Percentiles rank a stretch among this genome's conserved stretches.
Conservation (phyloP, 1,140 invertebrate genomes). For the Drosophila melanica region DNA sequence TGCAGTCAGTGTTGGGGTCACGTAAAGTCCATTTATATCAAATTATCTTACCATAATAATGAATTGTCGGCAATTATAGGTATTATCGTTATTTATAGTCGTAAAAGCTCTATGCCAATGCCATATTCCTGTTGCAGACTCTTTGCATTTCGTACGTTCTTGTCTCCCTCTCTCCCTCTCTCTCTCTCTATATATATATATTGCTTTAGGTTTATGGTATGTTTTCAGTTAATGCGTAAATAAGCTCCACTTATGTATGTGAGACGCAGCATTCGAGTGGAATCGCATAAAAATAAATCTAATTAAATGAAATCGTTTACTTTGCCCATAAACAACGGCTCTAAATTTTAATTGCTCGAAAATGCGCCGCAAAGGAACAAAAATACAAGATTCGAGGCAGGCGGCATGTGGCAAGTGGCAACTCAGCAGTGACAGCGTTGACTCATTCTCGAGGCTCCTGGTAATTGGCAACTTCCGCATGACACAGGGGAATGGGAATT, state of each 20-base stretch:
- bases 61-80: constrained; percentile 84
- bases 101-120: constrained; percentile 67
- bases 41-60: constrained; percentile 84
- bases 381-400: constrained; percentile 1
- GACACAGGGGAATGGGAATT: constrained; percentile 27
- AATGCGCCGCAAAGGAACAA: constrained; percentile 22
- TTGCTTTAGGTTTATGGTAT: not conserved
- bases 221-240: constrained; percentile 46
- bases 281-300: constrained; percentile 71
- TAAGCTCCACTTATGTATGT: constrained; percentile 44
- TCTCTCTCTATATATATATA: too few relatives aligned
- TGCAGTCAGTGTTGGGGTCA: constrained; percentile 67
- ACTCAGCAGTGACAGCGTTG: constrained; percentile 31
- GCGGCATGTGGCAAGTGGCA: constrained; percentile 18
- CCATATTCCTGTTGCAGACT: constrained; percentile 40
- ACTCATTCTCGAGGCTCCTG: constrained; percentile 24
- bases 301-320: constrained; percentile 71
- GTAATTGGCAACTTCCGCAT: constrained; percentile 67
- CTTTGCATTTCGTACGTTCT: constrained; percentile 44
- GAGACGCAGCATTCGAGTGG: constrained; percentile 26
- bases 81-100: constrained; percentile 84
- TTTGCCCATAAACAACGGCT: constrained; percentile 48
- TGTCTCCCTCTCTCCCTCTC: not conserved
- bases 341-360: constrained; percentile 63
- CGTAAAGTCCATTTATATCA: constrained; percentile 83